Evolutionary conservation across 1,140 invertebrate genomes (phyloP), one percentile per base, ranked within the genome.

Genomic region (Camponotus vicinus): DNA sequence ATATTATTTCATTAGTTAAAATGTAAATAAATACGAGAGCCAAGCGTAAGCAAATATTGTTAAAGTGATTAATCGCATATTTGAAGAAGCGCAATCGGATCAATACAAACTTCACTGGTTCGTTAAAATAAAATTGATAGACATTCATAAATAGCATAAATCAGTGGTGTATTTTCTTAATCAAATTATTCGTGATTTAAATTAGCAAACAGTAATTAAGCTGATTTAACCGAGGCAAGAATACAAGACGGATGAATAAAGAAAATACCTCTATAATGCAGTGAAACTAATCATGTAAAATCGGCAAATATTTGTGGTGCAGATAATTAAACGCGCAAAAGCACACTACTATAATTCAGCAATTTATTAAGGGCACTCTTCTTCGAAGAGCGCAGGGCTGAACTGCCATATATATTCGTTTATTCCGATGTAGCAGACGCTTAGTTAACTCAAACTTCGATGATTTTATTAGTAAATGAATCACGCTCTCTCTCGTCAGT

Each of bases 391-490:
- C 49, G 15, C 9, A n/a, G n/a, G 5, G 42, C 45, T 27, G 5
- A 83, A 73, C 73, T 40, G 13, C 40, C 18, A 21, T 11, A 37
- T 37, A 52, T 18, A 32, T 71, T 69, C 34, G 13, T 67, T 59
- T 45, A 49, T 42, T 57, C 18, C 37, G 9, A 18, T 21, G 27
- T n/a, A 75, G 13, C 37, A 32, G 13, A 61, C 21, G 11, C 55
- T 63, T 75, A 18, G 42, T 73, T 83, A 83, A 73, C 34, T 75
- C 69, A 42, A 67, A 75, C 73, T 61, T 73, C 69, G 69, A 8
- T n/a, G 64, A 80, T 80, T 75, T 75, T 59, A 34, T 8, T 40
- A 57, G 40, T 32, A 21, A 13, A 15, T 32, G 6, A 83, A 83
- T 83, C 79, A 73, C 79, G 67, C 40, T 75, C 32, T 75, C 40